Base-by-base conservation (phyloP, 2,888 invertebrate species). In the Adela reaumurella region DNA sequence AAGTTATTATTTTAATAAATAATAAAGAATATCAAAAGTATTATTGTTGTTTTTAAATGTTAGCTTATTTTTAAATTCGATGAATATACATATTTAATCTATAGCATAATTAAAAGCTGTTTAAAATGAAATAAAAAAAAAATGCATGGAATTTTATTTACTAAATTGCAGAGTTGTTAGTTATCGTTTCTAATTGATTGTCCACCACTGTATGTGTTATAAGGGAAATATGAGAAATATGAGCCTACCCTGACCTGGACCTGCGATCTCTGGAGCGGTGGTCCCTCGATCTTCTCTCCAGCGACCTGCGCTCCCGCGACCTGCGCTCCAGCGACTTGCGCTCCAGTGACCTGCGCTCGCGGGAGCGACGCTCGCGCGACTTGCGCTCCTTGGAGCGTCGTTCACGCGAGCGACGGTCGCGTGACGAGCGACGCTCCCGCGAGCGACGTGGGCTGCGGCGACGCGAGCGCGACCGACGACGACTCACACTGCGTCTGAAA, bases 211-310 rank as follows among this genome's bases (percentile, higher is more conserved):
- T 8, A 6, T 24, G 24, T 24, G 24, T 4, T 4, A 24, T 24
- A 24, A n/a, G n/a, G 24, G 24, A 4, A 24, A 24, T 24, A 24
- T 24, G 8, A 24, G 24, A 24, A 24, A 4, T 24, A 24, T 24
- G 8, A 24, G 8, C 8, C 5, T 24, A 74, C 74, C 74, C 72
- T 54, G 74, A 70, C 52, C 70, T 74, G 46, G 74, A 77, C 49
- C 74, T 67, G 51, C 76, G 67, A 2, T 77, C 74, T 17, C 83
- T 74, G 52, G 80, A 79, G 53, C 78, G 80, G 50, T 74, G 67
- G 42, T 82, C 81, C 43, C 70, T 67, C 3, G 76, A 74, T 55
- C 70, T 64, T 51, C 68, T 67, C 19, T 73, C 73, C 55, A 68
- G 70, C 19, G 59, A 54, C 10, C 58, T 58, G 17, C 78, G 71